phyloP scores from a whole-genome alignment of 2,797 vertebrate genomes.

The Falco peregrinus region DNA sequence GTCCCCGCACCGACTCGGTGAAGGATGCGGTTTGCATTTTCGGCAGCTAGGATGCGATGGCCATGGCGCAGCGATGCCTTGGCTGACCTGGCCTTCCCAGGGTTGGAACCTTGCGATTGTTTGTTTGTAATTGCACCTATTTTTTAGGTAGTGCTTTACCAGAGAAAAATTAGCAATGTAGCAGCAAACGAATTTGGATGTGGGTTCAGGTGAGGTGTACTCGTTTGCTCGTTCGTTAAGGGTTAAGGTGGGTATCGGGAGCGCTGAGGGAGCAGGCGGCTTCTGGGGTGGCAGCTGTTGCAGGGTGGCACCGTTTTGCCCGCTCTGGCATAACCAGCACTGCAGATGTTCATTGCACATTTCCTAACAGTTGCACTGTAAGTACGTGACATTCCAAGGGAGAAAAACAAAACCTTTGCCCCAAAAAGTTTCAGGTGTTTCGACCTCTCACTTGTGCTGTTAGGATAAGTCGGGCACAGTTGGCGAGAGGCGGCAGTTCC shows the following conservation, averaged over 20 bases:
- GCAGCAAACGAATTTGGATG: accelerated
- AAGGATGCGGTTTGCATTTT: neutral
- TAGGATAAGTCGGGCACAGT: accelerated
- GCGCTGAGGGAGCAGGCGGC: accelerated
- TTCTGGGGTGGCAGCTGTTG: accelerated
- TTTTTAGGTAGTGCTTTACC: neutral
- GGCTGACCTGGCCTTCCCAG: accelerated
- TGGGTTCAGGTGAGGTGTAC: neutral
- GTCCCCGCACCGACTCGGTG: accelerated
- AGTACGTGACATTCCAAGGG: neutral
- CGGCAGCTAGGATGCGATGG: too few relatives aligned
- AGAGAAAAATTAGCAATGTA: neutral
- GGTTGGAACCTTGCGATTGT: neutral
- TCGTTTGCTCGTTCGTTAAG: too few relatives aligned
- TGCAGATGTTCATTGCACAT: accelerated
- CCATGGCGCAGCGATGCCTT: neutral
- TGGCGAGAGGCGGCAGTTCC: accelerated
- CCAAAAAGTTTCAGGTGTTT: too few relatives aligned
- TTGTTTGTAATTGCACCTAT: neutral
- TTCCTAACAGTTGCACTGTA: neutral
- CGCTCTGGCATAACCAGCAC: accelerated
- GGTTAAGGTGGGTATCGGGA: accelerated
- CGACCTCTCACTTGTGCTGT: too few relatives aligned
- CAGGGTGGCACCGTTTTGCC: accelerated
- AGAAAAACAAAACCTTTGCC: neutral